Conservation (phyloP, 2,113 vertebrate species). For the Euleptes europaea region DNA sequence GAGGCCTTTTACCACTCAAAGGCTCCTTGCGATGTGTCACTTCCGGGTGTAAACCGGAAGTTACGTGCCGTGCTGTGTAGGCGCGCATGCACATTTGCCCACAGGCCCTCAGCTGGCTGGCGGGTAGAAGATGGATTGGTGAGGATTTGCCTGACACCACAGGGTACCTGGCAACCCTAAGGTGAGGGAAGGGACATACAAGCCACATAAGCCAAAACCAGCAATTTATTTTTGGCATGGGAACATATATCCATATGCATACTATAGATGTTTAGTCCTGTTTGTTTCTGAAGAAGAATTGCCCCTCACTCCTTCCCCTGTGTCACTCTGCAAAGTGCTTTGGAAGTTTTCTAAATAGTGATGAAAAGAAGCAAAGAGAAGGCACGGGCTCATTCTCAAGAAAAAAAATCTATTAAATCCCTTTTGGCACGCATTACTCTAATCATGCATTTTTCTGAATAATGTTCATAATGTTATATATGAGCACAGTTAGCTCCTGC, state of each 20-base stretch:
- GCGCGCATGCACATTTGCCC: too few relatives aligned
- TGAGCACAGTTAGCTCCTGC: background rate
- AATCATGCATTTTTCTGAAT: background rate
- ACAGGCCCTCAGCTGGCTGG: too few relatives aligned
- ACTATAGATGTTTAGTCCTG: background rate
- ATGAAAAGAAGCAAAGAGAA: background rate
- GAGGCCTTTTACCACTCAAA: too few relatives aligned
- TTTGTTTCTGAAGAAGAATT: background rate
- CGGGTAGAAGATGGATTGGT: too few relatives aligned
- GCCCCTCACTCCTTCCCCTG: too few relatives aligned
- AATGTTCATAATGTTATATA: background rate
- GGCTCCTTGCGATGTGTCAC: too few relatives aligned
- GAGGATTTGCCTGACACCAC: too few relatives aligned
- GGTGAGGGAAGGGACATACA: background rate
- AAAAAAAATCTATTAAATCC: background rate
- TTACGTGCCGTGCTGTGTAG: too few relatives aligned
- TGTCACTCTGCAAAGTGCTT: background rate
- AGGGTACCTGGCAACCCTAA: too few relatives aligned
- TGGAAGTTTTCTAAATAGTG: background rate
- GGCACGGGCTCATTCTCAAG: too few relatives aligned
- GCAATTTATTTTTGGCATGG: background rate
- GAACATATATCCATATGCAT: background rate
- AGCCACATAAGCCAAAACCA: background rate
- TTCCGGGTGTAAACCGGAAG: too few relatives aligned
- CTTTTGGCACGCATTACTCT: background rate